Percentiles rank a stretch among this genome's conserved stretches.
phyloP scores from a whole-genome alignment of 2,888 invertebrate species.

The Caenorhabditis uteleia region DNA sequence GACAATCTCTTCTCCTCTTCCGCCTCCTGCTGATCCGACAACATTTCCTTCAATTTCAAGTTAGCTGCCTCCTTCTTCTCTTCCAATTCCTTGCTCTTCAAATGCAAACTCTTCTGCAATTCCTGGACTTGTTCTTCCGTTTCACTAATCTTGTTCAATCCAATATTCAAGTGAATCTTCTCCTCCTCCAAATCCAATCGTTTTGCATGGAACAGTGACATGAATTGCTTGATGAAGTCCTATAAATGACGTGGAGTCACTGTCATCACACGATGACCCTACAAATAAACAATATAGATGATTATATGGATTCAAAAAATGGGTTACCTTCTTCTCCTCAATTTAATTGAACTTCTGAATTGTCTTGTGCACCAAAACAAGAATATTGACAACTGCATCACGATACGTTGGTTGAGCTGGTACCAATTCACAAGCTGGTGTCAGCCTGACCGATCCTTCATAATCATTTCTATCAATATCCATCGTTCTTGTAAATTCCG shows the following conservation, averaged over 20 bases:
- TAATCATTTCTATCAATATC: constrained; percentile 88
- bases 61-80: constrained; percentile 98
- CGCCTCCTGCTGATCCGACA: constrained; percentile 79
- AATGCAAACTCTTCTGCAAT: constrained; percentile 96
- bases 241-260: constrained; percentile 97
- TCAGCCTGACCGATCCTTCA: constrained; percentile 87
- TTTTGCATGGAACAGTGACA: constrained; percentile 88
- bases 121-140: constrained; percentile 99
- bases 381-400: constrained; percentile 92
- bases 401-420: constrained; percentile 61
- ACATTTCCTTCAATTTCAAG: constrained; percentile 98
- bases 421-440: constrained; percentile 78
- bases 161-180: constrained; percentile 95
- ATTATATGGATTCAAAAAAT: no score
- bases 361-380: constrained; percentile 96
- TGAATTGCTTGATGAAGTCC: constrained; percentile 99
- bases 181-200: constrained; percentile 95
- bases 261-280: constrained; percentile 92
- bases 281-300: no score
- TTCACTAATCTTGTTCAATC: constrained; percentile 96
- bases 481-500: constrained; percentile 92
- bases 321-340: constrained; percentile 77
- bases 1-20: constrained; percentile 98
- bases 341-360: constrained; percentile 85
- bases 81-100: constrained; percentile 81